phyloP scores from a whole-genome alignment of 2,113 vertebrate genomes.

The Hystrix cristata region DNA sequence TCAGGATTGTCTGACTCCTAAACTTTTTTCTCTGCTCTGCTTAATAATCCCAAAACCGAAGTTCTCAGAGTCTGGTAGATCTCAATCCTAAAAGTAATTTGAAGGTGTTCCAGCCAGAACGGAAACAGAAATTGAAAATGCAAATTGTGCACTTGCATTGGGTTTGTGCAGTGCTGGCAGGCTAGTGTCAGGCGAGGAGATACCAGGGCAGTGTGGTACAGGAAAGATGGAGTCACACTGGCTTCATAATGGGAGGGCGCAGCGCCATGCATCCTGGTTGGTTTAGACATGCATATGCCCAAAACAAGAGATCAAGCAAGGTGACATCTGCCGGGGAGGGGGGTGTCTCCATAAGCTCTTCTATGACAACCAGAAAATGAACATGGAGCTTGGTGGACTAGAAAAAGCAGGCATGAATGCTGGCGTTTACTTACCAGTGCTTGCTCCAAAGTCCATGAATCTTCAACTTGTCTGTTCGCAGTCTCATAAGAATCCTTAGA shows the following conservation, averaged over 20 bases:
- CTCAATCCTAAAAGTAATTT: background rate
- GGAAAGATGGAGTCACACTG: background rate
- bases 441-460: constrained; percentile 9
- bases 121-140: background rate
- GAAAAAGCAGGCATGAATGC: background rate
- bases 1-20: background rate
- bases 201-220: background rate
- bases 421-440: background rate
- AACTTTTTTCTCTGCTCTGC: background rate
- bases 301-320: background rate
- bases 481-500: background rate
- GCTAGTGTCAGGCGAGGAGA: background rate
- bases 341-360: background rate
- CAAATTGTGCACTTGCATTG: background rate
- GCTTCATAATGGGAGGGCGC: background rate
- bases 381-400: background rate
- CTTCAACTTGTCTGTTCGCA: constrained; percentile 26
- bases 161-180: background rate
- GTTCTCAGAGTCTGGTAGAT: background rate
- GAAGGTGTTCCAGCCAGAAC: background rate
- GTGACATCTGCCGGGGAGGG: background rate
- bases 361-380: background rate
- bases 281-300: background rate
- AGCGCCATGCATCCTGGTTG: background rate
- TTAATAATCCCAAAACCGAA: constrained; percentile 14